Conservation (phyloP, 2,113 vertebrate genomes). For the Semicossyphus pulcher region DNA sequence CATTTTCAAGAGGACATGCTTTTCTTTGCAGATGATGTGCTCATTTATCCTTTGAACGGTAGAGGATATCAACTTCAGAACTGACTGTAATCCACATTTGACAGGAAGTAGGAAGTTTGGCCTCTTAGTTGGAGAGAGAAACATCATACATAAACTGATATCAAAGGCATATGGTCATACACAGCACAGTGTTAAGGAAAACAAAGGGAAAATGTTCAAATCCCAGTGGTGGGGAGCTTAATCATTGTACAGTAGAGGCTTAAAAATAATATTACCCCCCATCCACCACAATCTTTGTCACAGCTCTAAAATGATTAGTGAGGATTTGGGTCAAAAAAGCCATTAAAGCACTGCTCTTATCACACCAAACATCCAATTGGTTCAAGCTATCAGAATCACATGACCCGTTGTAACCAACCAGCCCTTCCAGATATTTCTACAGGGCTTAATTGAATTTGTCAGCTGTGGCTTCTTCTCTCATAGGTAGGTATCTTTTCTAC, state of each 20-base stretch:
- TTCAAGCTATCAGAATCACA: constrained; percentile 27
- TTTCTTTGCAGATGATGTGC: neutral
- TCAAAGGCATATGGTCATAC: neutral
- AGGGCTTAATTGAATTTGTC: constrained; percentile 43
- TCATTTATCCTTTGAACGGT: neutral
- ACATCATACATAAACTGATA: neutral
- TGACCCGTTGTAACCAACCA: constrained; percentile 36
- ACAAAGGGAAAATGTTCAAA: constrained; percentile 42
- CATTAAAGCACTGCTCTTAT: constrained; percentile 61
- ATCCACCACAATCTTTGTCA: constrained; percentile 55
- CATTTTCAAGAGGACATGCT: too few relatives aligned
- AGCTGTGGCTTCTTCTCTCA: neutral
- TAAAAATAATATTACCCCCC: constrained; percentile 56
- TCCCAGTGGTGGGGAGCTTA: constrained; percentile 46
- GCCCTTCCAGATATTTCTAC: constrained; percentile 19
- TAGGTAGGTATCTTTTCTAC: constrained; percentile 3
- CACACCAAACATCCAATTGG: constrained; percentile 41
- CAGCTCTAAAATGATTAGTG: constrained; percentile 73
- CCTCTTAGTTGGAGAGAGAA: neutral
- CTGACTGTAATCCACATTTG: neutral
- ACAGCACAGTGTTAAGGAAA: neutral
- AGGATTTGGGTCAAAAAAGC: constrained; percentile 76
- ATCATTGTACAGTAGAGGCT: constrained; percentile 40
- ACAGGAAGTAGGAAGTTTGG: neutral
- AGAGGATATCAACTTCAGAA: neutral